Base-by-base conservation (phyloP, 2,113 vertebrate genomes). In the Seriola rivoliana region DNA sequence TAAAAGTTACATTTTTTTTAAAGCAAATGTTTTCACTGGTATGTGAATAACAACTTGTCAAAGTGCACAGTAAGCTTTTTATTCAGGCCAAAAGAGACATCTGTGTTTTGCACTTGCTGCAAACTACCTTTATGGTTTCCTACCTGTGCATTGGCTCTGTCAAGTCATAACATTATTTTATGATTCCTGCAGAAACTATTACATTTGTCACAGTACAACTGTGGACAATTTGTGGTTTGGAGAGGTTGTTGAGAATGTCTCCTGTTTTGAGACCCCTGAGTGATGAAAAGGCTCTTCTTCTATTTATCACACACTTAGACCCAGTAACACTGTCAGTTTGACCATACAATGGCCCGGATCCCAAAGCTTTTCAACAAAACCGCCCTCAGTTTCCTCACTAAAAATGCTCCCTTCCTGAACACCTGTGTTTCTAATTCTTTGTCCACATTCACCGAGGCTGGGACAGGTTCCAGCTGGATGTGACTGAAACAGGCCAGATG, bases 351-450 rank as follows among this genome's bases (percentile, higher is more conserved):
- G 84, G 65, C 78, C 84, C 59, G 48, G 40, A 68, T 82, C 73
- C 73, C 5, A 12, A 54, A 50, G 70, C 3, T 8, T 81, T 75
- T 75, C 52, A 80, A 16, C 57, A 71, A 34, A 36, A 38, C 71
- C 48, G 50, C 62, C 66, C 38, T 71, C 73, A n/a, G 68, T 40
- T 85, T 91, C 82, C 63, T 66, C 76, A 17, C 57, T 70, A 44
- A 84, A 80, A 87, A 46, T 7, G 21, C 48, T 80, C 59, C 67
- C 77, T 91, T 92, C 86, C 88, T 90, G 90, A 85, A 79, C 86
- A 90, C 91, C 90, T 91, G 92, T 23, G 77, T 85, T 89, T 89
- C 71, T 75, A 77, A 90, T 90, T 79, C 67, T 40, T 82, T 60
- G 34, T 84, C 63, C 58, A 71, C 57, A 68, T 67, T 75, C 21